A percentile compares a stretch with the other conserved stretches of the same genome.
These are phyloP conservation scores for Cantharis lateralis DNA, from an alignment of 2,888 invertebrate genomes.

Conservation along the genomic window DNA sequence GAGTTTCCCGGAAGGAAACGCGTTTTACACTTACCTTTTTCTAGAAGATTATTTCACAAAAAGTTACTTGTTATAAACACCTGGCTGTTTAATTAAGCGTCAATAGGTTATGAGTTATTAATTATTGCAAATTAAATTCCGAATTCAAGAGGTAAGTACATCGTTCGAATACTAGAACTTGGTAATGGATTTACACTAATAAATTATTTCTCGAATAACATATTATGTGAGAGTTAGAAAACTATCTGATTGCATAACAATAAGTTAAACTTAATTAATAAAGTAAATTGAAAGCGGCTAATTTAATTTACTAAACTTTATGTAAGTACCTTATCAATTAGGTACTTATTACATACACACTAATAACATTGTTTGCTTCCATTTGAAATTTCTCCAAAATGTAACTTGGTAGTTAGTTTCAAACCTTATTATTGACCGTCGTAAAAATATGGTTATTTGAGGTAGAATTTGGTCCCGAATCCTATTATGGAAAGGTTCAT, in stretches of 20 bases:
- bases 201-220: not conserved
- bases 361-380: not conserved
- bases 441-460: not conserved
- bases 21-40: constrained; percentile 12
- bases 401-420: not conserved
- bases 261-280: not conserved
- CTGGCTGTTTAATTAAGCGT: not conserved
- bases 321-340: not conserved
- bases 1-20: constrained; percentile 31
- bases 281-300: not conserved
- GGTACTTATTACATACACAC: not conserved
- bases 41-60: not conserved
- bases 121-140: not conserved
- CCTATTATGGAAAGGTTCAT: not conserved
- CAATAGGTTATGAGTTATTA: not conserved
- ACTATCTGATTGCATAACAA: not conserved
- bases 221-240: not conserved
- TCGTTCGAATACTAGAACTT: not conserved
- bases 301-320: not conserved
- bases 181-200: not conserved
- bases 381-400: not conserved
- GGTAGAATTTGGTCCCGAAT: not conserved
- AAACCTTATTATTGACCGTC: not conserved
- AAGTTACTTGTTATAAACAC: not conserved
- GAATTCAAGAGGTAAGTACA: not conserved